Base-by-base conservation (phyloP, 2,113 vertebrate species). In the Taurulus bubalis region DNA sequence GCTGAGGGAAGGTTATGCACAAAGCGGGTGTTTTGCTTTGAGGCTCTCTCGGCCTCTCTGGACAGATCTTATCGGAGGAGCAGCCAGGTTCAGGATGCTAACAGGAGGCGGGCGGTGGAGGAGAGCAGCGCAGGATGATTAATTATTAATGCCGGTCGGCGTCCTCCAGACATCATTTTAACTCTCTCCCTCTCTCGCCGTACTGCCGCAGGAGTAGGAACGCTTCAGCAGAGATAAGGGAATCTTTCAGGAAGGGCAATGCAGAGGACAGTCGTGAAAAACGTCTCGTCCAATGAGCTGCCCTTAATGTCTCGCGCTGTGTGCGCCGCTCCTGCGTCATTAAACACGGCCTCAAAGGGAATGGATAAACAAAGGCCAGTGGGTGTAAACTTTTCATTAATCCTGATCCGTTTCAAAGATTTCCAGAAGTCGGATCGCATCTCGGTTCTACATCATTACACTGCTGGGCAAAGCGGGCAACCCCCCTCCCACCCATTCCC, bases 101-200 rank as follows among this genome's bases (percentile, higher is more conserved):
- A 82, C 83, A 70, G 67, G 67, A 82, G 79, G 78, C 24, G 24
- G 85, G 26, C 71, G 84, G 89, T 56, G 81, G 85, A 78, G 59
- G 84, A 84, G 76, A 90, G 84, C 74, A 10, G 83, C 74, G 49
- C 74, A 70, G 82, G 84, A 87, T 72, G 86, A 92, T 95, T 92
- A 84, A 94, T 94, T 91, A 93, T 94, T 91, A 90, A 95, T 82
- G 88, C 82, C 80, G 86, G 77, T 84, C 80, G 64, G 78, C 86
- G 84, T 92, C 91, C 89, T 92, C 77, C 87, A 93, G 90, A 91
- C 91, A 84, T 89, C 72, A 64, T 88, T 89, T 91, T 90, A 85
- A 85, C 86, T 85, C 86, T 72, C 87, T 69, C 69, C 18, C 71
- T 80, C 79, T 88, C 85, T 85, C 40, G 24, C 71, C 75, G 51